phyloP scores from a whole-genome alignment of 2,797 vertebrate genomes.

The Eutrigla gurnardus region DNA sequence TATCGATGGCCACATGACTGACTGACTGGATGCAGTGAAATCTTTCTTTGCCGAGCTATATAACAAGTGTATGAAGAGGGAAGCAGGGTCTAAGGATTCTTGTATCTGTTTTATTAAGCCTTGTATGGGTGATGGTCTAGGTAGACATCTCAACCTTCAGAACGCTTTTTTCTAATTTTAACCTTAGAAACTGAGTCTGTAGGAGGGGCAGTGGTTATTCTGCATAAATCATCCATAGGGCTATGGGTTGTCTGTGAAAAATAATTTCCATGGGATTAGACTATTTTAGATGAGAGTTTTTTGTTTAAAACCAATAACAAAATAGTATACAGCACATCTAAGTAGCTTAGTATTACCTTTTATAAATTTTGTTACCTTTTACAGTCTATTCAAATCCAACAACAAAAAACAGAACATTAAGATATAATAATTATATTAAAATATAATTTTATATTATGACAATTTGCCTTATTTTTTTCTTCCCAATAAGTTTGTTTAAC shows the following conservation, averaged over 20 bases:
- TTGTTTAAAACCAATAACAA: neutral
- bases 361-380: neutral
- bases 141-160: conserved; percentile 38
- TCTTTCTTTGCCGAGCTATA: conserved; percentile 20
- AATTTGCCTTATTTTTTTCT: neutral
- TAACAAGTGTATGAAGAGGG: conserved; percentile 35
- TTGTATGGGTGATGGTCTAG: conserved; percentile 6
- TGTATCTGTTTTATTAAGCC: conserved; percentile 44
- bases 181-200: conserved; percentile 18
- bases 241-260: neutral
- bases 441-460: neutral
- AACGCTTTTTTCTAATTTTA: conserved; percentile 43
- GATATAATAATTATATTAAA: too few species aligned
- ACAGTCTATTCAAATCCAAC: neutral
- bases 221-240: conserved; percentile 26
- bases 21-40: conserved; percentile 32
- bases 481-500: neutral
- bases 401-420: too few species aligned
- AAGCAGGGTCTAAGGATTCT: conserved; percentile 10
- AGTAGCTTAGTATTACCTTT: neutral
- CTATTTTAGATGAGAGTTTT: neutral
- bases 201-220: neutral
- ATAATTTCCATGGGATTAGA: neutral
- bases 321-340: neutral
- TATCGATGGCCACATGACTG: conserved; percentile 53